phyloP scores from a whole-genome alignment of 2,113 vertebrate species.

The Tauraco erythrolophus region DNA sequence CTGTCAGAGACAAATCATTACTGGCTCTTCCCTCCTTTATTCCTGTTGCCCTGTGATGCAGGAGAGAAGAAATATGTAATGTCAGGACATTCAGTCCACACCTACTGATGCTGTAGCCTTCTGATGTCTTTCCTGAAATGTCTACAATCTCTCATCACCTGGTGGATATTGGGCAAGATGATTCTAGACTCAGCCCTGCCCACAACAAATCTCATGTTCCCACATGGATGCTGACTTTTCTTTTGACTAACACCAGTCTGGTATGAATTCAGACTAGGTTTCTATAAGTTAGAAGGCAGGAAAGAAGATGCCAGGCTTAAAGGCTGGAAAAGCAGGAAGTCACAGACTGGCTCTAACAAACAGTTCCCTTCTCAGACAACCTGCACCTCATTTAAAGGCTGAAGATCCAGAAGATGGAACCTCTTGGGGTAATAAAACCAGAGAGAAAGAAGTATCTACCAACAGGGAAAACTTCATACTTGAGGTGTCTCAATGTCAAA shows the following conservation, averaged over 20 bases:
- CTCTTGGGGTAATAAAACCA: not conserved
- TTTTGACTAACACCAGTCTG: not conserved
- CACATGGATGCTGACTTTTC: not conserved
- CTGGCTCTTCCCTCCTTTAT: not conserved
- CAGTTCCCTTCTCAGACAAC: not conserved
- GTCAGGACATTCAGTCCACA: not conserved
- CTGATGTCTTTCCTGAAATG: not conserved
- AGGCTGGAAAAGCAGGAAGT: not conserved
- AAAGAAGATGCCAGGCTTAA: not conserved
- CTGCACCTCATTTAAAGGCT: not conserved
- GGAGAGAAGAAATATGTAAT: not conserved
- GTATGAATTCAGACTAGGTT: not conserved
- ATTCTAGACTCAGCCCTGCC: not conserved
- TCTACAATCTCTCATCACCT: not conserved
- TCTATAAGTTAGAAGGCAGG: not conserved
- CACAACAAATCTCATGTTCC: not conserved
- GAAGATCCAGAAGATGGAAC: not conserved
- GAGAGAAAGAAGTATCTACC: not conserved
- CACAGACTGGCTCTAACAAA: not conserved
- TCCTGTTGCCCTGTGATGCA: not conserved
- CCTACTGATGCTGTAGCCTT: not conserved
- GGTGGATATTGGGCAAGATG: not conserved
- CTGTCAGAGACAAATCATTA: not conserved
- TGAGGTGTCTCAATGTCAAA: not conserved
- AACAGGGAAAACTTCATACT: not conserved